Evolutionary conservation across 2,797 vertebrate genomes (phyloP).

Genomic region (Hippopotamyrus pictus): DNA sequence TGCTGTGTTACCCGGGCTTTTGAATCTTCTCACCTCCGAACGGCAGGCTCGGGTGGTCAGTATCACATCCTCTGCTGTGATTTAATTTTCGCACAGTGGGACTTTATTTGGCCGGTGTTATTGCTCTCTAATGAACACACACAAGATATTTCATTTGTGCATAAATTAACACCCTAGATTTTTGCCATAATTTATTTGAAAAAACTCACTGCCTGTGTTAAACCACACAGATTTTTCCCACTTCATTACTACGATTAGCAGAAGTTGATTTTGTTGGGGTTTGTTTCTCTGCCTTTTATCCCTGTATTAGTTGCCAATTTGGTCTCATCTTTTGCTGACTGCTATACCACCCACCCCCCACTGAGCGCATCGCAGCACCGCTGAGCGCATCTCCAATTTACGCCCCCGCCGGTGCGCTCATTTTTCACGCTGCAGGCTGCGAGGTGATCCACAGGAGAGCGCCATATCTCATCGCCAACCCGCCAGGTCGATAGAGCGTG

Average conservation of each 20-base stretch:
- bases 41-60: not conserved
- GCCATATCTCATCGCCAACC: not conserved
- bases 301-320: not conserved
- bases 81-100: not conserved
- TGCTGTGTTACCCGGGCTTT: not conserved
- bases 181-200: not conserved
- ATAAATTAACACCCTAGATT: slow-evolving; percentile 7
- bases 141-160: slow-evolving; percentile 1
- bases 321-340: not conserved
- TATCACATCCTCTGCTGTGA: not conserved
- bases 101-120: not conserved
- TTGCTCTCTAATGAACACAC: not conserved
- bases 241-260: not conserved
- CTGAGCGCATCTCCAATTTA: not conserved
- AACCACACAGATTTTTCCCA: not conserved
- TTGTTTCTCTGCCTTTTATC: not conserved
- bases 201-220: not conserved
- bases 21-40: not conserved
- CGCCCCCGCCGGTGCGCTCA: not conserved
- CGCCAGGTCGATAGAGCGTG: not conserved
- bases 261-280: not conserved
- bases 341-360: not conserved
- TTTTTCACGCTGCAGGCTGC: not conserved
- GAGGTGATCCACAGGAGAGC: not conserved
- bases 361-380: not conserved